Conservation (phyloP, 2,797 vertebrate genomes). For the Hipposideros larvatus region DNA sequence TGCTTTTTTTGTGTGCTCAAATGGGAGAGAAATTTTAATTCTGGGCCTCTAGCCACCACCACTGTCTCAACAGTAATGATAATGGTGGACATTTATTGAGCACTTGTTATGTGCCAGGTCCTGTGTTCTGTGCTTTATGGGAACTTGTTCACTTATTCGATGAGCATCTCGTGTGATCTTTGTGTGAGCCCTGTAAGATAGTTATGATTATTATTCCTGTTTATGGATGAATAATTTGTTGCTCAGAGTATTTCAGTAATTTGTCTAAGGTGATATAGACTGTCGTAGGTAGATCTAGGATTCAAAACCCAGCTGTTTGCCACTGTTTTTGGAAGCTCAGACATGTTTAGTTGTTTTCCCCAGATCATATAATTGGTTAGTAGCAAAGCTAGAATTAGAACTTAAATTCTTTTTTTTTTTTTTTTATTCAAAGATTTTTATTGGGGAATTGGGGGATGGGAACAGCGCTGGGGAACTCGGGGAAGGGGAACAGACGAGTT, state of each 20-base stretch:
- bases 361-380: constrained; percentile 34
- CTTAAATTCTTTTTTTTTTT: constrained; percentile 15
- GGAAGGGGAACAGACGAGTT: too few species aligned
- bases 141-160: background rate
- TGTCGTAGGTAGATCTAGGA: background rate
- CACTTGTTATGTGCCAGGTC: background rate
- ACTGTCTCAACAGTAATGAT: background rate
- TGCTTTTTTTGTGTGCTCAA: background rate
- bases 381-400: constrained; percentile 67
- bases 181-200: background rate
- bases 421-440: too few species aligned
- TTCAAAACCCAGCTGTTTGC: constrained; percentile 25
- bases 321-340: constrained; percentile 1
- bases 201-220: background rate
- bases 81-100: background rate
- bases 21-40: constrained; percentile 53
- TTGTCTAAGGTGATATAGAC: constrained; percentile 11
- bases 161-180: constrained; percentile 5
- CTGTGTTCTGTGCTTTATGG: background rate
- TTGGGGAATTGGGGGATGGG: too few species aligned
- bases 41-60: background rate
- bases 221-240: constrained; percentile 12
- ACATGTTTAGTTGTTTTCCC: background rate
- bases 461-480: too few species aligned
- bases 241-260: background rate